phyloP scores from a whole-genome alignment of 1,140 invertebrate genomes.

The Augochlora pura region DNA sequence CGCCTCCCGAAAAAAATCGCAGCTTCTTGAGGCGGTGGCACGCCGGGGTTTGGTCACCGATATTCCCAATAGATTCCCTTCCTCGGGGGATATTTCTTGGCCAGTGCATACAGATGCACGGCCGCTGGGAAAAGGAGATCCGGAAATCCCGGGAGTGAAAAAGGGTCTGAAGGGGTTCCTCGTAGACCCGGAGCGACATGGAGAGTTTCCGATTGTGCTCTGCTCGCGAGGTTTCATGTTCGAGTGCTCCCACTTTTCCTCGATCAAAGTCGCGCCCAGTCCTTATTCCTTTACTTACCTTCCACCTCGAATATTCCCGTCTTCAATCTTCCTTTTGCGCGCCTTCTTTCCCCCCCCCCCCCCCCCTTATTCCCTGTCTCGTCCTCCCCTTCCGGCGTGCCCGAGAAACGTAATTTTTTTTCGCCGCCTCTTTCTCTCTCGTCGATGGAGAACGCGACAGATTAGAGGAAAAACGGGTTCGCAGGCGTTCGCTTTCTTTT shows the following conservation, averaged over 20 bases:
- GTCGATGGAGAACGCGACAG: neutral
- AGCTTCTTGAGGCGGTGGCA: neutral
- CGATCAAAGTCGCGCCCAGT: slow-evolving; percentile 63
- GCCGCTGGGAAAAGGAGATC: slow-evolving; percentile 28
- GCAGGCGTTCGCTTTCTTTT: neutral
- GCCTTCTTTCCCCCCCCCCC: slow-evolving; percentile 24
- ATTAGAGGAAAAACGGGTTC: slow-evolving; percentile 2
- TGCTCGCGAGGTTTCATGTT: slow-evolving; percentile 61
- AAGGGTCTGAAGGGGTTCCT: slow-evolving; percentile 19
- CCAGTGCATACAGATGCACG: slow-evolving; percentile 13
- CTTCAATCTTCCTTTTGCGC: slow-evolving; percentile 21
- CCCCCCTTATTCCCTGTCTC: slow-evolving; percentile 40
- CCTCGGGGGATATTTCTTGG: slow-evolving; percentile 46
- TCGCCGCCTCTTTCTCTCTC: neutral
- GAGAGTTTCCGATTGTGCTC: slow-evolving; percentile 67
- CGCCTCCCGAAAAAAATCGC: neutral
- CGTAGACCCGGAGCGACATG: slow-evolving; percentile 53
- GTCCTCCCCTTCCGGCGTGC: neutral
- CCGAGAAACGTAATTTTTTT: slow-evolving; percentile 29
- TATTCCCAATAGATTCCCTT: slow-evolving; percentile 61
- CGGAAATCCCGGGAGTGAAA: slow-evolving; percentile 25
- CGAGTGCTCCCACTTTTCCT: slow-evolving; percentile 65
- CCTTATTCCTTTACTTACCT: slow-evolving; percentile 40
- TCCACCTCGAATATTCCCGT: slow-evolving; percentile 25
- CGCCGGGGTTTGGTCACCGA: slow-evolving; percentile 9